Base-by-base conservation (phyloP, 2,888 invertebrate species). In the Peribatodes rhomboidaria region DNA sequence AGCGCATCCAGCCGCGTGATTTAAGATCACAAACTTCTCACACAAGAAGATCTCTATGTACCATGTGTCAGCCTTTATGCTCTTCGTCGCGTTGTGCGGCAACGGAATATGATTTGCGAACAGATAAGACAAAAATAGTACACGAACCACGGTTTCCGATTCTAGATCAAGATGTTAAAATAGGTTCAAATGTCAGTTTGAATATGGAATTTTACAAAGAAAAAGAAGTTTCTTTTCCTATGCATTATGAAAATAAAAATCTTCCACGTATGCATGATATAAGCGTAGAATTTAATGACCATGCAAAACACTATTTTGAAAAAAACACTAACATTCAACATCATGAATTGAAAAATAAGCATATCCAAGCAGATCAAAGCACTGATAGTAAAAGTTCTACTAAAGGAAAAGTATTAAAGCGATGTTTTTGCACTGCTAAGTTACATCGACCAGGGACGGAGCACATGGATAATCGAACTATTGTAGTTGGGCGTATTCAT, bases 101-200 rank as follows among this genome's bases (percentile, higher is more conserved):
- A 33, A 33, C 33, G 6, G 33, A 16, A 3, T 49, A 16, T 33
- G 33, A 49, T 33, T 18, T 49, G 6, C 49, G 11, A 16, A 11
- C 42, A 42, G 18, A 33, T 33, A 11, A 46, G 27, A n/a, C 46
- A 10, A 49, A 10, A 49, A 49, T 31, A 31, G 31, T 31, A 0
- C 16, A 49, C 3, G 16, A 49, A 31, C 31, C 31, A 16, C 47
- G 47, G 7, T 31, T 31, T 31, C 31, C 47, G 2, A 14, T 31
- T 16, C 47, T 20, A 10, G 27, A 27, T 10, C 47, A 31, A 49
- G 31, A 31, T 49, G 14, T 49, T 14, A 49, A 31, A 49, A 42
- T 82, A 16, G 77, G 79, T 11, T 81, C 81, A 33, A 75, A 59
- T 58, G 77, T 81, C 54, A 79, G 73, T 69, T 80, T 81, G 50